phyloP scores from a whole-genome alignment of 2,113 vertebrate species.

The Ariopsis seemanni region DNA sequence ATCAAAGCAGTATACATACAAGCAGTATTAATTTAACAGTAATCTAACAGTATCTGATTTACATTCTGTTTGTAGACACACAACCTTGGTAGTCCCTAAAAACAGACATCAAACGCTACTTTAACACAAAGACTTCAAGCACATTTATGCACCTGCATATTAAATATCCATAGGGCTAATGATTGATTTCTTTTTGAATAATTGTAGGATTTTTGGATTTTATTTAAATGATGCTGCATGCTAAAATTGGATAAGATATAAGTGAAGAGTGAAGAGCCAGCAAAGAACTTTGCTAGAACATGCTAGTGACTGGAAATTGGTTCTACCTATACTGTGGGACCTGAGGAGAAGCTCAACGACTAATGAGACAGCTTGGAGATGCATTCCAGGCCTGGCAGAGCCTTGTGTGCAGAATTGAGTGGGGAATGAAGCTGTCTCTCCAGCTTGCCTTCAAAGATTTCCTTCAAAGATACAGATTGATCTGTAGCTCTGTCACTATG shows the following conservation, averaged over 20 bases:
- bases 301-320: slow-evolving; percentile 17
- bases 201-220: slow-evolving; percentile 22
- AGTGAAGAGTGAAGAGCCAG: not conserved
- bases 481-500: slow-evolving; percentile 42
- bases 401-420: slow-evolving; percentile 5
- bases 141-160: slow-evolving; percentile 18
- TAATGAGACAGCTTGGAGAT: slow-evolving; percentile 50
- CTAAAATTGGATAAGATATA: too few relatives aligned
- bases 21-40: too few relatives aligned
- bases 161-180: not conserved
- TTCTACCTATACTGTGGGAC: slow-evolving; percentile 35
- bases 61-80: not conserved
- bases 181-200: not conserved
- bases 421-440: slow-evolving; percentile 43
- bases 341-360: slow-evolving; percentile 27
- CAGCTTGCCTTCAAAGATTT: slow-evolving; percentile 43
- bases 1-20: not conserved
- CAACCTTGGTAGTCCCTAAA: not conserved
- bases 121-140: not conserved
- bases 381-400: slow-evolving; percentile 39
- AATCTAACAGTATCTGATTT: not conserved
- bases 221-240: slow-evolving; percentile 19
- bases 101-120: slow-evolving; percentile 24
- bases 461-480: slow-evolving; percentile 42
- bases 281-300: slow-evolving; percentile 21